Base-by-base conservation (phyloP, 1,140 invertebrate genomes). In the Nylanderia fulva region DNA sequence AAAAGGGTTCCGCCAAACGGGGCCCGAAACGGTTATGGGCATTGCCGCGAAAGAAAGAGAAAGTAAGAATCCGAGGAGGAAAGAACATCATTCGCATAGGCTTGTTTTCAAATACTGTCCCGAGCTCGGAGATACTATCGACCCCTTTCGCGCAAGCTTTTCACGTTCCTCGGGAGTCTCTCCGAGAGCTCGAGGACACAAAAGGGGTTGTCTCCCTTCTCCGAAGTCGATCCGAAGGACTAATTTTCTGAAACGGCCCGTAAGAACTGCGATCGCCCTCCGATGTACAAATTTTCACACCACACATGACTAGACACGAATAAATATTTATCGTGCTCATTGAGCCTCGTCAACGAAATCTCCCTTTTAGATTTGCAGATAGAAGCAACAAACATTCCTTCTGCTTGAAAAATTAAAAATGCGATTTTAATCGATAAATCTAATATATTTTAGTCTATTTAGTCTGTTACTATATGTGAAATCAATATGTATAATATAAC, bases 31-130 rank as follows among this genome's bases (percentile, higher is more conserved):
- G 79, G 64, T 72, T 48, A 64, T 15, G 21, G 39, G 60, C 33
- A 29, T 64, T 58, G 79, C 11, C 39, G 42, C n/a, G n/a, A 29
- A 36, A 42, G 48, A 36, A 63, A 82, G 56, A 39, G 21, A 48
- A 36, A n/a, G 82, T 76, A 58, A 64, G 82, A 72, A 54, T 33
- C 54, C 54, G 52, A 64, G 29, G 24, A 84, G 58, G 74, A 45
- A 63, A 48, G 63, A 79, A 60, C 72, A 61, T 76, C 75, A 83
- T 76, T 85, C 75, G 76, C 63, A 58, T 52, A 39, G 63, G 89
- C 48, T 86, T 90, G 89, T 90, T 90, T 90, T 86, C 66, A 88
- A 90, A 88, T 90, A 87, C 74, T 74, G 54, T 87, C 54, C 80
- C 61, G 15, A 45, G 27, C 66, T 21, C 21, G 45, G 29, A 88